Percentiles rank a stretch among this genome's conserved stretches.
Evolutionary conservation across 2,113 vertebrate species (phyloP).

Genomic region (Paralichthys olivaceus): DNA sequence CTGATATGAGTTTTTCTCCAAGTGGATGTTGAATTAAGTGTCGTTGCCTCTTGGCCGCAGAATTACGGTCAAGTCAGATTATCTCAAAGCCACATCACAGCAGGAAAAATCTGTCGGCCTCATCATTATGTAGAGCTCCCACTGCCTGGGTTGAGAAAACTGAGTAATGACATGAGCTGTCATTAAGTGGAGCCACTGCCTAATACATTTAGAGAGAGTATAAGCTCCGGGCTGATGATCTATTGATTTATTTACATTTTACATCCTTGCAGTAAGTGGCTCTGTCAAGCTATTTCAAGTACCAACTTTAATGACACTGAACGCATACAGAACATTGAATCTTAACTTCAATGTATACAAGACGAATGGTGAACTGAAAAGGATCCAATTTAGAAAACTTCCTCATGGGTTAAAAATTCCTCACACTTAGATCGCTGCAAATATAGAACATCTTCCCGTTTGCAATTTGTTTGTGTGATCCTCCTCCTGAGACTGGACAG

Average conservation of each 20-base stretch:
- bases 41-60: slow-evolving; percentile 10
- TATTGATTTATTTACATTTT: slow-evolving; percentile 38
- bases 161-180: slow-evolving; percentile 20
- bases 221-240: slow-evolving; percentile 30
- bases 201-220: slow-evolving; percentile 20
- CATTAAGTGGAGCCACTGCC: slow-evolving; percentile 3
- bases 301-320: not conserved
- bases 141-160: slow-evolving; percentile 28
- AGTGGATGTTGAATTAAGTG: slow-evolving; percentile 30
- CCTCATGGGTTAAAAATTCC: not conserved
- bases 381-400: not conserved
- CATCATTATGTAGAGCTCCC: slow-evolving; percentile 42
- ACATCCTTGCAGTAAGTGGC: slow-evolving; percentile 28
- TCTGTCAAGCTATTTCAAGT: slow-evolving; percentile 32
- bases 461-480: slow-evolving; percentile 27
- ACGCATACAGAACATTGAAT: not conserved
- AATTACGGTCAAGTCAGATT: slow-evolving; percentile 33
- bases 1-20: not conserved
- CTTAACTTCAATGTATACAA: not conserved
- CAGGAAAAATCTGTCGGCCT: slow-evolving; percentile 42
- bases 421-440: slow-evolving; percentile 10
- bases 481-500: slow-evolving; percentile 19
- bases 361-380: not conserved
- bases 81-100: slow-evolving; percentile 27
- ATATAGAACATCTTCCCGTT: slow-evolving; percentile 2